Evolutionary conservation across 2,113 vertebrate genomes (phyloP).

Genomic region (Spea multiplicata): DNA sequence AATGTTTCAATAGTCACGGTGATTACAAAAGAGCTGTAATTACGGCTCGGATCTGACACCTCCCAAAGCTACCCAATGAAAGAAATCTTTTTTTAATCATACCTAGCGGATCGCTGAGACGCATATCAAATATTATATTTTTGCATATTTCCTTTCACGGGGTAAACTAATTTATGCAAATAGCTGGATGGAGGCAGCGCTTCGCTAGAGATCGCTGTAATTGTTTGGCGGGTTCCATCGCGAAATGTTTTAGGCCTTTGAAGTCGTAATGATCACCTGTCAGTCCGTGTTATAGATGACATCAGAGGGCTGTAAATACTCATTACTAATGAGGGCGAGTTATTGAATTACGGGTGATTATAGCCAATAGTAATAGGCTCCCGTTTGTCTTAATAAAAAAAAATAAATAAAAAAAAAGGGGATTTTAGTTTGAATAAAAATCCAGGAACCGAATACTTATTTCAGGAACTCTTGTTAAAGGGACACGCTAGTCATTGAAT

Average conservation of each 20-base stretch:
- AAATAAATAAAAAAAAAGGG: no score
- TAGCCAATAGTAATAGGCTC: not conserved
- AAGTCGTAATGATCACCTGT: not conserved
- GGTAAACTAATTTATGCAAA: not conserved
- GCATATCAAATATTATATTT: not conserved
- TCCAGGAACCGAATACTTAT: no score
- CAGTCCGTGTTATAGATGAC: not conserved
- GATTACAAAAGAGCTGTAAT: not conserved
- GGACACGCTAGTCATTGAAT: no score
- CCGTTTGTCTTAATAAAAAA: not conserved
- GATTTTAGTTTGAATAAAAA: no score
- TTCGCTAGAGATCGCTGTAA: not conserved
- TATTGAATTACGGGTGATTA: constrained; percentile 2
- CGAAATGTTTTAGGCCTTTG: not conserved
- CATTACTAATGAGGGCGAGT: not conserved
- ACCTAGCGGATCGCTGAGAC: not conserved
- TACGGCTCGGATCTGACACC: not conserved
- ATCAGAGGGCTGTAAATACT: not conserved
- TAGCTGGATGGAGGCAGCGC: not conserved
- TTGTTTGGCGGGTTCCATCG: not conserved
- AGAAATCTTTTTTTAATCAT: not conserved
- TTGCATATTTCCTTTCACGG: not conserved
- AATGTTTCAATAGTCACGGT: not conserved
- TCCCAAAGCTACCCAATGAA: not conserved
- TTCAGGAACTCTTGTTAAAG: no score